Evolutionary conservation across 2,888 invertebrate genomes (phyloP).

Genomic region (Drosophila melanosoma): DNA sequence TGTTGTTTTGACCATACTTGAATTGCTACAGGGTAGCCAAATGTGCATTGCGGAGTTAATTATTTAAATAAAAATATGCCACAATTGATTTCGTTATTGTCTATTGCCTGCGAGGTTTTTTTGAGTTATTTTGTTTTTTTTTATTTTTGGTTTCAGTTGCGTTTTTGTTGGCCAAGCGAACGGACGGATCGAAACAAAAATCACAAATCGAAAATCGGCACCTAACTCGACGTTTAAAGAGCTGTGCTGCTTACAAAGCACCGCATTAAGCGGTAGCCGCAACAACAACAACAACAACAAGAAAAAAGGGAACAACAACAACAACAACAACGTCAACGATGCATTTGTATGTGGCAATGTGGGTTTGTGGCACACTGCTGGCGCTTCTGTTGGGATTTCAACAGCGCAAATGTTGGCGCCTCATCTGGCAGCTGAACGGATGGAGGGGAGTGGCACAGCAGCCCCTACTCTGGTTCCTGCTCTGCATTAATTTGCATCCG

Average conservation of each 20-base stretch:
- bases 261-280: conserved; percentile 50
- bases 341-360: conserved; percentile 66
- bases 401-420: conserved; percentile 80
- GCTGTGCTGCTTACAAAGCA: conserved; percentile 65
- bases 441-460: conserved; percentile 81
- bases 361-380: conserved; percentile 64
- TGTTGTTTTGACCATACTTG: background rate
- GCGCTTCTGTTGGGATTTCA: conserved; percentile 65
- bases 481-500: conserved; percentile 80
- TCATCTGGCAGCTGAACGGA: conserved; percentile 83
- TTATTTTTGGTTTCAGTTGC: conserved; percentile 38
- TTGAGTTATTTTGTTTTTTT: background rate
- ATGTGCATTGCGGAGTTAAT: conserved; percentile 23
- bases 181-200: conserved; percentile 44
- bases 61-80: conserved; percentile 7
- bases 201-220: conserved; percentile 9
- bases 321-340: conserved; percentile 34
- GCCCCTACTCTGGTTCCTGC: conserved; percentile 80
- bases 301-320: background rate
- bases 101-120: background rate
- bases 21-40: background rate
- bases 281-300: conserved; percentile 6
- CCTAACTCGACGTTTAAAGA: background rate
- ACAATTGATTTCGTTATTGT: conserved; percentile 15
- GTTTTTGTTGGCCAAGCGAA: conserved; percentile 50